These are phyloP conservation scores for Ommatoiulus sabulosus DNA, from an alignment of 2,888 invertebrate genomes.

Conservation along the genomic window DNA sequence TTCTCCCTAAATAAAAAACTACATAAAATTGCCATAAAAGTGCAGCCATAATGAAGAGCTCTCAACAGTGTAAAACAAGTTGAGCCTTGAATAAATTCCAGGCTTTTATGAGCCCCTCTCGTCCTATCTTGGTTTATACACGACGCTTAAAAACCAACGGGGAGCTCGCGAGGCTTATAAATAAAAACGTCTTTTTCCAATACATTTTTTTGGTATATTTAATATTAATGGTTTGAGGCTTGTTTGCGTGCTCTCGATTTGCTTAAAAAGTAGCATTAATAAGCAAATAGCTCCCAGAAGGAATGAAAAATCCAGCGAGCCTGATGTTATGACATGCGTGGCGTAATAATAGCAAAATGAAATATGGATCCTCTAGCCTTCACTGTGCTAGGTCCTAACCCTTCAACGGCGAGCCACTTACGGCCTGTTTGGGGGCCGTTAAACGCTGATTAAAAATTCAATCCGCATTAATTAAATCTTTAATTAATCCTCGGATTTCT, in stretches of 20 bases:
- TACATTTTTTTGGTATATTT: not conserved
- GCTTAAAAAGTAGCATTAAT: conserved; percentile 32
- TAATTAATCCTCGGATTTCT: not conserved
- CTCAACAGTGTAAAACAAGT: not conserved
- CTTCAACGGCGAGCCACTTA: not conserved
- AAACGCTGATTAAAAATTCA: conserved; percentile 17
- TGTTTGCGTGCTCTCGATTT: not conserved
- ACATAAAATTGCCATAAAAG: not conserved
- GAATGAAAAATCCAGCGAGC: not conserved
- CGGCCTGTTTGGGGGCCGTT: not conserved
- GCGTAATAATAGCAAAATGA: not conserved
- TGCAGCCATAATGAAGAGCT: not conserved
- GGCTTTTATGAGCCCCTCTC: conserved; percentile 18
- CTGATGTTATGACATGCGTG: not conserved
- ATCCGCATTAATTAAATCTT: not conserved
- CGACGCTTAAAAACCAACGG: not conserved
- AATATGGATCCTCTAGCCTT: not conserved
- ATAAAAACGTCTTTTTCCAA: not conserved
- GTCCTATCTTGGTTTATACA: not conserved
- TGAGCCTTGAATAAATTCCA: not conserved
- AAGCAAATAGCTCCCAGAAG: conserved; percentile 17
- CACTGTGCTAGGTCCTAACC: not conserved
- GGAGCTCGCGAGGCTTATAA: not conserved
- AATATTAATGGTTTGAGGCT: conserved; percentile 15
- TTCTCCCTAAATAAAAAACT: not conserved